Percentiles rank a stretch among this genome's conserved stretches.
These are phyloP conservation scores for Oedothorax gibbosus DNA, from an alignment of 1,140 invertebrate species.

Conservation along the genomic window DNA sequence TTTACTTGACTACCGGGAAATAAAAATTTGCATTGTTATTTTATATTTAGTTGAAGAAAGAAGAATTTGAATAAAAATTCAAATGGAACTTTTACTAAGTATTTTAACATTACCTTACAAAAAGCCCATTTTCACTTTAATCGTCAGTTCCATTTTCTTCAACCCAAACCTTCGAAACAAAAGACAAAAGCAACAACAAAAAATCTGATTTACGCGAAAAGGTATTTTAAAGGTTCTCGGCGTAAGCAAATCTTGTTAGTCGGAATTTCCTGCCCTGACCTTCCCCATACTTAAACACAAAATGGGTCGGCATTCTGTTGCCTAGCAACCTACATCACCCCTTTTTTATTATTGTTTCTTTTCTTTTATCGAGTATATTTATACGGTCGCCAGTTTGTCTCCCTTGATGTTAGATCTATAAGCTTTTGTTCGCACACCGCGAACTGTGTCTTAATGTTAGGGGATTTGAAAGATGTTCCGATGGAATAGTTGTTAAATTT, in stretches of 20 bases:
- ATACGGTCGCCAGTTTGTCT: constrained; percentile 49
- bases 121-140: no score
- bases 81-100: no score
- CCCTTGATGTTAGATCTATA: constrained; percentile 31
- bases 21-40: no score
- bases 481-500: no score
- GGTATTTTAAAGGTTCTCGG: constrained; percentile 41
- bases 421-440: constrained; percentile 29
- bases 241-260: constrained; percentile 55
- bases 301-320: constrained; percentile 49
- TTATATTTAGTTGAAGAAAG: no score
- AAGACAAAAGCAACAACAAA: background rate
- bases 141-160: no score
- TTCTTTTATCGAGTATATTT: constrained; percentile 48
- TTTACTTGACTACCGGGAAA: no score
- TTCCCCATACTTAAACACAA: constrained; percentile 38
- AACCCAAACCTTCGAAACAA: no score
- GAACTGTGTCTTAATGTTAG: background rate
- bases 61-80: no score
- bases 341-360: constrained; percentile 17
- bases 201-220: constrained; percentile 23
- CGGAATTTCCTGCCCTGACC: constrained; percentile 52
- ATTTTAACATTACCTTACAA: no score
- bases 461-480: background rate
- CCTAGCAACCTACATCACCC: constrained; percentile 32